Evolutionary conservation across 2,797 vertebrate genomes (phyloP).

Genomic region (Acrocephalus scirpaceus): DNA sequence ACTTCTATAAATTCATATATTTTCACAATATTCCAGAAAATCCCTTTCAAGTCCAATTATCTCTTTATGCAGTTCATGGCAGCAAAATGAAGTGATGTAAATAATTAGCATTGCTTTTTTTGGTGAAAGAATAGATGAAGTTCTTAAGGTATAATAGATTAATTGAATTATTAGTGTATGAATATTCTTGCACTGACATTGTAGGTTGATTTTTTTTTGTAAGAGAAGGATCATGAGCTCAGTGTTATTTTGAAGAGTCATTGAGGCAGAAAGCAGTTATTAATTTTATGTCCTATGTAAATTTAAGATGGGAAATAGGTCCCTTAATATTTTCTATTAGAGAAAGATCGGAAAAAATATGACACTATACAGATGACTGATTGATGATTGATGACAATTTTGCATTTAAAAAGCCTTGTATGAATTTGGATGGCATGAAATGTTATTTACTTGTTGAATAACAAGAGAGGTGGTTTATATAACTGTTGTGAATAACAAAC

Average conservation of each 20-base stretch:
- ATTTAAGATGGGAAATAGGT: neutral
- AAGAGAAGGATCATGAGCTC: neutral
- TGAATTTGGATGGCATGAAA: neutral
- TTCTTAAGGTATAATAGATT: neutral
- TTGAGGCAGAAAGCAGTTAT: constrained; percentile 10
- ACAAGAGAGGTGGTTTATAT: neutral
- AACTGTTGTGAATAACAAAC: neutral
- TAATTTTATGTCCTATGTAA: constrained; percentile 12
- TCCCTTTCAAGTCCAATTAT: neutral
- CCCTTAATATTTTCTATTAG: constrained; percentile 1
- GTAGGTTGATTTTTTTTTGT: neutral
- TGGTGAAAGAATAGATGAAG: neutral
- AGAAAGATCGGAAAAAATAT: neutral
- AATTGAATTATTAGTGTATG: constrained; percentile 28
- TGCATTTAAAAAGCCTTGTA: constrained; percentile 10
- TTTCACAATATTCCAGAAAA: neutral
- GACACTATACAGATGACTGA: neutral
- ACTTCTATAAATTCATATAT: neutral
- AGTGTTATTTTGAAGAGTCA: constrained; percentile 16
- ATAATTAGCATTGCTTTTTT: neutral
- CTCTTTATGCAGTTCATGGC: neutral
- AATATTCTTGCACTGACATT: constrained; percentile 3
- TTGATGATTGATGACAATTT: constrained; percentile 29
- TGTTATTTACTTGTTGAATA: constrained; percentile 19
- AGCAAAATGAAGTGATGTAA: neutral